Evolutionary conservation across 2,797 vertebrate species (phyloP), one percentile per base, ranked within the genome.

Genomic region (Microcaecilia unicolor): DNA sequence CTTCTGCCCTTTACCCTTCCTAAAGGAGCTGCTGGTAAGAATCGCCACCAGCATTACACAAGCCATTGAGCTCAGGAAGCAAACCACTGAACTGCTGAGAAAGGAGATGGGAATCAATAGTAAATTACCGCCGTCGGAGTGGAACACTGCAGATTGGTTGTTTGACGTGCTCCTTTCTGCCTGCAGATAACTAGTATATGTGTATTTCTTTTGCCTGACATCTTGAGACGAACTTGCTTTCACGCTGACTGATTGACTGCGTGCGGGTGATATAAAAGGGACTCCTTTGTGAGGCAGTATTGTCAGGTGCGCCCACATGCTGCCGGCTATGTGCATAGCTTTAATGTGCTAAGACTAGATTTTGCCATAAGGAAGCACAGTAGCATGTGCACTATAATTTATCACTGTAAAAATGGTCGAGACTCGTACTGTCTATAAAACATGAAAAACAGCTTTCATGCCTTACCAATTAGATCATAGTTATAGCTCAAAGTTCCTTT

Each of bases 361-460:
- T 65, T 76, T n/a, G n/a, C 64, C 68, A 72, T 34, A 39, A 58
- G 63, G 65, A 71, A 51, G 63, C 41, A 51, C 23, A 46, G 55
- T 42, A 47, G 76, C 39, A 44, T 48, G 50, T 74, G 50, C 47
- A 43, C 56, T 69, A 57, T 70, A 77, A 78, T 79, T 83, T 81
- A 82, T 54, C 67, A 57, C 52, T 65, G 61, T 79, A 74, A 81
- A n/a, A 80, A 68, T 75, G 74, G 78, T 81, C 61, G 55, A 58
- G 66, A 72, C 78, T 74, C 78, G 62, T 75, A 60, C 71, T 78
- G 67, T 78, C 74, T 78, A 80, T 80, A 78, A 80, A 80, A 78
- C 74, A 83, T 78, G 69, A 83, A 81, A 78, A 76, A 72, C 67
- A 74, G 73, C 80, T 67, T 70, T 77, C 76, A 68, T 81, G 77